Percentiles rank a stretch among this genome's conserved stretches.
These are phyloP conservation scores for Ageneiosus marmoratus DNA, from an alignment of 2,113 vertebrate genomes.

Conservation along the genomic window DNA sequence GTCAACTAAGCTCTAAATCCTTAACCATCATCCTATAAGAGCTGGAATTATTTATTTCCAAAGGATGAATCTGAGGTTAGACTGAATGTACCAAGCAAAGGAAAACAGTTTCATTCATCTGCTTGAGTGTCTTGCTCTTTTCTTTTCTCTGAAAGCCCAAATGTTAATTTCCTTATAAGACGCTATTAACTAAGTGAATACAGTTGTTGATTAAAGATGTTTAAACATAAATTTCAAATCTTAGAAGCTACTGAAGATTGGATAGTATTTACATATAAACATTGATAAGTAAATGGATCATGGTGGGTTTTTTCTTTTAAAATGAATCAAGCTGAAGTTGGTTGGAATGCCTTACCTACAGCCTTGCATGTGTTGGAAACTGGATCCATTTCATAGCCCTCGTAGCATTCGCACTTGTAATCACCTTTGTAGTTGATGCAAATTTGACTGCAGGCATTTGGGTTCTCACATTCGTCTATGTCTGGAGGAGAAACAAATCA, in stretches of 20 bases:
- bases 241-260: neutral
- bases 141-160: neutral
- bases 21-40: neutral
- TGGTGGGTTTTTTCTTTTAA: neutral
- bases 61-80: neutral
- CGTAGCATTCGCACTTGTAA: slow-evolving; percentile 95
- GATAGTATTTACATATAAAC: neutral
- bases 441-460: slow-evolving; percentile 95
- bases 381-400: slow-evolving; percentile 96
- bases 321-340: neutral
- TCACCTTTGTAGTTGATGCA: slow-evolving; percentile 99
- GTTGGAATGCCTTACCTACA: slow-evolving; percentile 79
- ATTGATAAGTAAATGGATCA: neutral
- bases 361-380: slow-evolving; percentile 95
- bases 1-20: neutral
- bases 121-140: neutral
- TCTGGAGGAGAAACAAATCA: slow-evolving; percentile 78
- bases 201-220: neutral
- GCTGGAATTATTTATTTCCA: neutral
- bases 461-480: slow-evolving; percentile 96
- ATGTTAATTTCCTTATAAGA: neutral
- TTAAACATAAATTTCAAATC: neutral
- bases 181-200: neutral
- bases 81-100: neutral
- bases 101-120: neutral